Base-by-base conservation (phyloP, 2,888 invertebrate genomes). In the Sesia apiformis region DNA sequence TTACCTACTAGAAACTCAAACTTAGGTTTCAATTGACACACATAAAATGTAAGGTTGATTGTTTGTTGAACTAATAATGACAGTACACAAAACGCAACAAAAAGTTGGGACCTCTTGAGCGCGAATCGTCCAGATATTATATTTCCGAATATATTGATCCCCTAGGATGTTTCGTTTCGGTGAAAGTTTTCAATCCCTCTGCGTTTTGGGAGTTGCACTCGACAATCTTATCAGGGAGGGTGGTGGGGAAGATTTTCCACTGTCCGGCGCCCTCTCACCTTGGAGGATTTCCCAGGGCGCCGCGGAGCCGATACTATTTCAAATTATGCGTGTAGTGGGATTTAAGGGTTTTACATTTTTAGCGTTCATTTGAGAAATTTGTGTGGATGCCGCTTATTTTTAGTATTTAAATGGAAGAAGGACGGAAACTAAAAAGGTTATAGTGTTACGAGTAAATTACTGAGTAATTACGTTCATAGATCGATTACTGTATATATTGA, bases 161-260 rank as follows among this genome's bases (percentile, higher is more conserved):
- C 86, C 53, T 40, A 81, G 86, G 88, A 86, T 78, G 84, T 84
- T 86, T 83, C 84, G 81, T 83, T 85, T 83, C 84, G 76, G 79
- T 77, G 67, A 75, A 88, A 87, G 76, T 89, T 88, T 87, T 82
- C 84, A 86, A 87, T 85, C 87, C 88, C 87, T 87, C 78, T 78
- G 87, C 78, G 86, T 84, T 84, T 73, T 76, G 88, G 87, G 88
- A 87, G 82, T 85, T 86, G 86, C 84, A 85, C 81, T 85, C 85
- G 87, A 88, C 88, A 88, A 89, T 89, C 86, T 88, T 87, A 88
- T 88, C 88, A 84, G 76, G 72, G 75, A 69, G 74, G 76, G 65
- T 70, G 72, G 76, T 73, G 77, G 78, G 78, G 69, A 78, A 83
- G 82, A 87, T 88, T 87, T 88, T 84, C 86, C 80, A 84, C 71